A percentile compares a stretch with the other conserved stretches of the same genome.
These are phyloP conservation scores for Drosophila grimshawi DNA, from an alignment of 1,140 invertebrate genomes.

Conservation along the genomic window DNA sequence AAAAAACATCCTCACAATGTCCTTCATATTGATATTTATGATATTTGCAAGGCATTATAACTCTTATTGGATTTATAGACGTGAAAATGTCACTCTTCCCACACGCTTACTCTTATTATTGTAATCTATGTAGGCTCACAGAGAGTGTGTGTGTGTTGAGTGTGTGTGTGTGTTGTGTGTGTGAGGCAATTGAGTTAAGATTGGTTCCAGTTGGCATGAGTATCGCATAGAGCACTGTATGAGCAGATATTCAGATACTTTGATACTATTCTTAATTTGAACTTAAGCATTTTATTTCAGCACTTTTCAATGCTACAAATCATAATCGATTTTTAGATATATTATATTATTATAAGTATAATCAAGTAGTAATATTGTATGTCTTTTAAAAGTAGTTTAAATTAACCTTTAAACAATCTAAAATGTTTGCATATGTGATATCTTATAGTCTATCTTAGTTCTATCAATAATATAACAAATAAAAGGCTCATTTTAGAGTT, in stretches of 20 bases:
- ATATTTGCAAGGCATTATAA: constrained; percentile 77
- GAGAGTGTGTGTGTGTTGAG: background rate
- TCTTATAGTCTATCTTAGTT: no score
- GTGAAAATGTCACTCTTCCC: constrained; percentile 14
- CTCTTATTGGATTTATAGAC: constrained; percentile 72
- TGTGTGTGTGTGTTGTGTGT: background rate
- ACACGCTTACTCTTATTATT: constrained; percentile 31
- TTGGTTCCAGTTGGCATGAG: background rate
- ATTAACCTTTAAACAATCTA: no score
- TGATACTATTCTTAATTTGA: no score
- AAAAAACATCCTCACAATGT: constrained; percentile 46
- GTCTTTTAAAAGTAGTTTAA: no score
- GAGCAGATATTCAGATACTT: background rate
- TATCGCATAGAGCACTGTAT: background rate
- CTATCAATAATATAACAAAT: no score
- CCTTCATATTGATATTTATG: constrained; percentile 81
- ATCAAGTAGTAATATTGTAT: no score
- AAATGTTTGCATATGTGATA: no score
- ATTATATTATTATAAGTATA: no score
- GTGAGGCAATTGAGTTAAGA: constrained; percentile 18
- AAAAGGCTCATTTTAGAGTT: no score
- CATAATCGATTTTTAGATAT: no score
- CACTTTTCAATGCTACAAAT: no score
- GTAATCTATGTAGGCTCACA: constrained; percentile 37
- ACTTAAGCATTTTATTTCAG: no score